Evolutionary conservation across 2,797 vertebrate species (phyloP).

Genomic region (Melanotaenia maccullochi): DNA sequence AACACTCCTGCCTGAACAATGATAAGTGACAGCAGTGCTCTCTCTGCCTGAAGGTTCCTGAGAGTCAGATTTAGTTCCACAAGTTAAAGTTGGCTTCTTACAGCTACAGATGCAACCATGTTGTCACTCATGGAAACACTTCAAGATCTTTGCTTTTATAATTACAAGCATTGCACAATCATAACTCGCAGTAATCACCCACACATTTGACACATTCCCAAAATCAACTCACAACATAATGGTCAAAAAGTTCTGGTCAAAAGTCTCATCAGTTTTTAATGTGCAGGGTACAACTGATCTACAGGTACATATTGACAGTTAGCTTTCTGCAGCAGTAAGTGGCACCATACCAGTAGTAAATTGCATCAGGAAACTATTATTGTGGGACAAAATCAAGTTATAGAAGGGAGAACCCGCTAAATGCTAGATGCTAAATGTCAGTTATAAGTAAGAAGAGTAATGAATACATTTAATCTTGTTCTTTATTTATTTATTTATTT

Average conservation of each 20-base stretch:
- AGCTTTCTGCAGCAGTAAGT: neutral
- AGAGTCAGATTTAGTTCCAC: slow-evolving; percentile 50
- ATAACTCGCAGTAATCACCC: neutral
- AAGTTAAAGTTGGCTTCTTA: slow-evolving; percentile 53
- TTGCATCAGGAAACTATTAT: neutral
- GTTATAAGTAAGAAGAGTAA: too few species aligned
- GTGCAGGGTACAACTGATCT: neutral
- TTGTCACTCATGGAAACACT: slow-evolving; percentile 26
- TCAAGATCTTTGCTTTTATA: slow-evolving; percentile 9
- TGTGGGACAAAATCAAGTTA: neutral
- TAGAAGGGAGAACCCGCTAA: too few species aligned
- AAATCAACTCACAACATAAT: neutral
- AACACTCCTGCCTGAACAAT: slow-evolving; percentile 33
- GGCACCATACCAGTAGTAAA: neutral
- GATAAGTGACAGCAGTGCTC: slow-evolving; percentile 55
- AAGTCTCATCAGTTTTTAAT: neutral
- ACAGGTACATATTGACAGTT: neutral
- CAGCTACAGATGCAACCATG: slow-evolving; percentile 27
- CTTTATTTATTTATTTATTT: too few species aligned
- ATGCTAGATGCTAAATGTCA: too few species aligned
- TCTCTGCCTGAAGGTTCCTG: slow-evolving; percentile 57
- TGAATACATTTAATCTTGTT: too few species aligned
- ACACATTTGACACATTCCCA: neutral
- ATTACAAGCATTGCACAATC: neutral
- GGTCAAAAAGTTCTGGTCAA: too few species aligned